These are phyloP conservation scores for Cervus canadensis DNA, from an alignment of 2,113 vertebrate genomes.

Conservation along the genomic window DNA sequence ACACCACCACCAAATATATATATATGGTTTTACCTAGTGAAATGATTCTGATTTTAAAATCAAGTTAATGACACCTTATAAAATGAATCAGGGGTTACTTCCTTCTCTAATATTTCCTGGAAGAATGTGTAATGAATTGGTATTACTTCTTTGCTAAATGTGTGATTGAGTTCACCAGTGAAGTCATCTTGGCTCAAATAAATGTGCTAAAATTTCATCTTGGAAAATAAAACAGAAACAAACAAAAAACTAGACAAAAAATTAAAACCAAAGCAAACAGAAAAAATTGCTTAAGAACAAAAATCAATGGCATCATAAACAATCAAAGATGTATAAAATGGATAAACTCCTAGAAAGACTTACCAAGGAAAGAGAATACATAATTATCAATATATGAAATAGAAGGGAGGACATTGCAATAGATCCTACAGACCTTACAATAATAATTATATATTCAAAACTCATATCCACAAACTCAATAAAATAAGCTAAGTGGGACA, in stretches of 20 bases:
- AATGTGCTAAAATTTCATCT: not conserved
- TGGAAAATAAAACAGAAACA: not conserved
- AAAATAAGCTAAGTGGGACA: not conserved
- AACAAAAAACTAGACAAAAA: not conserved
- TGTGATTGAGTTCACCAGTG: not conserved
- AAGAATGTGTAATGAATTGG: not conserved
- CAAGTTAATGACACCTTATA: not conserved
- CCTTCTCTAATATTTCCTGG: not conserved
- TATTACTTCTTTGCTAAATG: not conserved
- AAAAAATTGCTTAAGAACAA: not conserved
- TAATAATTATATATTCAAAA: not conserved
- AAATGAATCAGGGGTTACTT: not conserved
- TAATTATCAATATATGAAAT: not conserved
- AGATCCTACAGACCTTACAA: not conserved
- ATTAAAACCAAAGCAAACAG: not conserved
- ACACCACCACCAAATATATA: not conserved
- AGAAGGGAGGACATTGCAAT: not conserved
- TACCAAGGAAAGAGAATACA: not conserved
- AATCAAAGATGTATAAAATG: not conserved
- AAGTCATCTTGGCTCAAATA: not conserved
- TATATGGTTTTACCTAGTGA: not conserved
- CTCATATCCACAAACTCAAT: not conserved
- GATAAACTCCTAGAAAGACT: not conserved
- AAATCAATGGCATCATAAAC: not conserved
- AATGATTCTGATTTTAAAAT: not conserved